Conservation (phyloP, 2,797 vertebrate genomes). For the Pseudomugil tenellus region DNA sequence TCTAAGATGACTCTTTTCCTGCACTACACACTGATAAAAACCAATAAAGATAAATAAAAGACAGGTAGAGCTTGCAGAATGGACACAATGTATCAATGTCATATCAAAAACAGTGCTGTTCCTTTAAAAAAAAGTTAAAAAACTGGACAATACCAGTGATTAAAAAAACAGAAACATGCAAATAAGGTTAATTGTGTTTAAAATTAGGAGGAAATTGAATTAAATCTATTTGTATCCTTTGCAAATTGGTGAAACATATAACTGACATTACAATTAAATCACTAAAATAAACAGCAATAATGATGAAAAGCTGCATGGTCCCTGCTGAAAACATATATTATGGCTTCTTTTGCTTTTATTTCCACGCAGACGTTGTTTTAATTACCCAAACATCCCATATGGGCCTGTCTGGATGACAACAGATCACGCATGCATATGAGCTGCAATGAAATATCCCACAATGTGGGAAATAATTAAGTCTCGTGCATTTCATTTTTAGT, state of each 20-base stretch:
- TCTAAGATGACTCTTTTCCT: slow-evolving; percentile 43
- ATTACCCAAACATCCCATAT: slow-evolving; percentile 54
- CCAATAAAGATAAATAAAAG: slow-evolving; percentile 10
- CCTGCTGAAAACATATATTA: slow-evolving; percentile 10
- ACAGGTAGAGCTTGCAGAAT: slow-evolving; percentile 1
- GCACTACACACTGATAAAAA: slow-evolving; percentile 48
- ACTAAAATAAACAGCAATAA: slow-evolving; percentile 21
- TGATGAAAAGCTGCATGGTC: slow-evolving; percentile 11
- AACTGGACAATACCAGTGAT: background rate
- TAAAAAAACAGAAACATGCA: background rate
- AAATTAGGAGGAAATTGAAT: background rate
- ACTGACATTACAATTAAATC: slow-evolving; percentile 5
- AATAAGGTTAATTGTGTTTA: background rate
- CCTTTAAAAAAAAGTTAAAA: slow-evolving; percentile 18
- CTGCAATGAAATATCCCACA: slow-evolving; percentile 50
- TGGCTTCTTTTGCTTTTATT: slow-evolving; percentile 15
- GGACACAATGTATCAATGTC: slow-evolving; percentile 14
- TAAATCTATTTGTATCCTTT: slow-evolving; percentile 8
- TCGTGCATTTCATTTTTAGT: slow-evolving; percentile 58
- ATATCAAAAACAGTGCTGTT: slow-evolving; percentile 1
- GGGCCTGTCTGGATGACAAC: slow-evolving; percentile 42
- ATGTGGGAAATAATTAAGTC: slow-evolving; percentile 42
- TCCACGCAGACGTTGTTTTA: slow-evolving; percentile 32
- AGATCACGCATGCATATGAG: slow-evolving; percentile 41
- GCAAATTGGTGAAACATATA: slow-evolving; percentile 13